phyloP scores from a whole-genome alignment of 1,140 invertebrate genomes.

The Melipona quadrifasciata region DNA sequence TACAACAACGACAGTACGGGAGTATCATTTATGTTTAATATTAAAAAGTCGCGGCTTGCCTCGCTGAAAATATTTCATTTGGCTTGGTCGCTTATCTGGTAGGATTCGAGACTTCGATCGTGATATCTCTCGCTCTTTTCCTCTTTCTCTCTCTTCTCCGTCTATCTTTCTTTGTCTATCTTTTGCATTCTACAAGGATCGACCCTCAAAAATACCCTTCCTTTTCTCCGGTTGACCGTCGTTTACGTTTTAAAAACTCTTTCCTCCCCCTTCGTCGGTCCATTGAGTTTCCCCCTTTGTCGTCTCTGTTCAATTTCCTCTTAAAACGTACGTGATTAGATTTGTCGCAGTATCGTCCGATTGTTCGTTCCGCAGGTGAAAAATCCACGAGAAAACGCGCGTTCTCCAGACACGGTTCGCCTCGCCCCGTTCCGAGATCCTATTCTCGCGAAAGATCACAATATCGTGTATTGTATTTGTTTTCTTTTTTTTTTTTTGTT shows the following conservation, averaged over 20 bases:
- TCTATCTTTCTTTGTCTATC: background rate
- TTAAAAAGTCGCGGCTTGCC: constrained; percentile 67
- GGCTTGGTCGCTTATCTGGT: constrained; percentile 62
- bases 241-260: background rate
- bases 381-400: constrained; percentile 17
- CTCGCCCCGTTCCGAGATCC: background rate
- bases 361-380: background rate
- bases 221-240: constrained; percentile 18
- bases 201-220: background rate
- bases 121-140: background rate
- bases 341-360: background rate
- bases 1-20: constrained; percentile 66
- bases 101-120: constrained; percentile 48
- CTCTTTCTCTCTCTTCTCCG: background rate
- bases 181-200: background rate
- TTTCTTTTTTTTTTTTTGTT: background rate
- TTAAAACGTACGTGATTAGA: background rate
- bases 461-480: background rate
- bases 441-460: background rate
- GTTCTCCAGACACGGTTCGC: background rate
- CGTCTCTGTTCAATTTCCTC: background rate
- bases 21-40: constrained; percentile 64
- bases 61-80: constrained; percentile 69
- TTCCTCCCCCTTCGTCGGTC: too few relatives aligned
- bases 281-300: background rate